Percentiles rank a stretch among this genome's conserved stretches.
These are phyloP conservation scores for Sycophila sp. DNA, from an alignment of 1,140 invertebrate species.

Conservation along the genomic window DNA sequence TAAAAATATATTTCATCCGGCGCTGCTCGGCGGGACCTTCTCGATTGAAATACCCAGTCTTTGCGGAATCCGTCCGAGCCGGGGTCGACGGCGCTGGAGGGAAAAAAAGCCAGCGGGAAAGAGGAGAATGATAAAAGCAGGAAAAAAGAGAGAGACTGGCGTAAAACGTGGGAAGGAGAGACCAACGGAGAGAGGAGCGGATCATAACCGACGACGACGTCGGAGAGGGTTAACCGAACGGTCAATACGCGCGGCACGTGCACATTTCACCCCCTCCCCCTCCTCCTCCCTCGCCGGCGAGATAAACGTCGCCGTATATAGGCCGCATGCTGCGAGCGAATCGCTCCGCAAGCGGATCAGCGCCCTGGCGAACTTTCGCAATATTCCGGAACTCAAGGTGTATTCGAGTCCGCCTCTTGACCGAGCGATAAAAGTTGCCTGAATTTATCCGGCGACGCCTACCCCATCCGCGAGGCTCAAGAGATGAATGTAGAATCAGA, in stretches of 20 bases:
- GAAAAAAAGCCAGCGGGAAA: conserved; percentile 13
- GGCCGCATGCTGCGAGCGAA: neutral
- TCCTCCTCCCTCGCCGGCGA: neutral
- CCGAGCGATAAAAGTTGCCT: conserved; percentile 16
- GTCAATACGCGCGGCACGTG: conserved; percentile 37
- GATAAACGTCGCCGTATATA: conserved; percentile 10
- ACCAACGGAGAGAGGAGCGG: neutral
- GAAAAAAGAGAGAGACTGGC: neutral
- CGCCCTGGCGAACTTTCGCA: conserved; percentile 21
- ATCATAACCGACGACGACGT: neutral
- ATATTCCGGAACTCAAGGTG: neutral
- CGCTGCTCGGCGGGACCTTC: neutral
- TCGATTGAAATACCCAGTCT: conserved; percentile 40
- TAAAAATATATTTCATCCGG: conserved; percentile 25
- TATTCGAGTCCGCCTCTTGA: neutral
- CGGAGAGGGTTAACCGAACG: conserved; percentile 25
- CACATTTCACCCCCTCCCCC: conserved; percentile 26
- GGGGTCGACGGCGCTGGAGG: neutral
- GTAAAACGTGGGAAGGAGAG: neutral
- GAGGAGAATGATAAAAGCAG: neutral
- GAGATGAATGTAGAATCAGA: too few relatives aligned
- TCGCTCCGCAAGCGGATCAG: conserved; percentile 4
- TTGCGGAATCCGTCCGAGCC: conserved; percentile 21
- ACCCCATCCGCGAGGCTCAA: neutral
- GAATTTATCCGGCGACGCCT: neutral